Conservation (phyloP, 2,113 vertebrate species). For the Hypanus sabinus region DNA sequence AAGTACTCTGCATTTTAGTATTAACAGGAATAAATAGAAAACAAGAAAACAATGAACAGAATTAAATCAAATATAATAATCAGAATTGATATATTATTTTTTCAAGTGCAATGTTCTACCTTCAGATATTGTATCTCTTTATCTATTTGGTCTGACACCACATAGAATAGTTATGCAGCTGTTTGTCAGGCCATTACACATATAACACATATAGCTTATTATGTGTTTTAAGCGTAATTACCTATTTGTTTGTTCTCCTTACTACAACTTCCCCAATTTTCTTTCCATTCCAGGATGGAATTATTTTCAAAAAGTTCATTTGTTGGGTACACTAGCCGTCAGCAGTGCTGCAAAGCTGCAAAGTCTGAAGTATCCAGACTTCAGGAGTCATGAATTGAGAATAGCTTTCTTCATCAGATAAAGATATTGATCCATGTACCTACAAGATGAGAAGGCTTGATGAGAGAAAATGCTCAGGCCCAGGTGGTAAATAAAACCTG, state of each 20-base stretch:
- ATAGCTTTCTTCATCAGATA: neutral
- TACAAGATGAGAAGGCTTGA: neutral
- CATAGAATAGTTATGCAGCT: neutral
- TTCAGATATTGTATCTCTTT: neutral
- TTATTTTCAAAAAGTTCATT: neutral
- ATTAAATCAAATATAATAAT: neutral
- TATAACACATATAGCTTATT: neutral
- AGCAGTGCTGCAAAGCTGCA: neutral
- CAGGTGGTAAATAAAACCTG: slow-evolving; percentile 17
- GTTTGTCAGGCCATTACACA: neutral
- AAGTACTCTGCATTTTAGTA: too few relatives aligned
- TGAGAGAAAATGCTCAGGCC: neutral
- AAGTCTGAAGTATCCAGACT: neutral
- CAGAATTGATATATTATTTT: neutral
- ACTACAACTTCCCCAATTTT: neutral
- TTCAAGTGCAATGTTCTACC: neutral
- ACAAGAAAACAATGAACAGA: neutral
- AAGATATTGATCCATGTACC: slow-evolving; percentile 1
- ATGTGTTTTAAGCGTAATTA: too few relatives aligned
- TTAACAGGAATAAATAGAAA: neutral
- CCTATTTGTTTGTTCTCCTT: neutral
- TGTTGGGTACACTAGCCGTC: neutral
- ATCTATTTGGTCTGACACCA: neutral
- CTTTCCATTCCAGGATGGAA: neutral
- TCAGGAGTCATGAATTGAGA: neutral